Conservation (phyloP, 2,888 invertebrate genomes). For the Drosophila greeni region DNA sequence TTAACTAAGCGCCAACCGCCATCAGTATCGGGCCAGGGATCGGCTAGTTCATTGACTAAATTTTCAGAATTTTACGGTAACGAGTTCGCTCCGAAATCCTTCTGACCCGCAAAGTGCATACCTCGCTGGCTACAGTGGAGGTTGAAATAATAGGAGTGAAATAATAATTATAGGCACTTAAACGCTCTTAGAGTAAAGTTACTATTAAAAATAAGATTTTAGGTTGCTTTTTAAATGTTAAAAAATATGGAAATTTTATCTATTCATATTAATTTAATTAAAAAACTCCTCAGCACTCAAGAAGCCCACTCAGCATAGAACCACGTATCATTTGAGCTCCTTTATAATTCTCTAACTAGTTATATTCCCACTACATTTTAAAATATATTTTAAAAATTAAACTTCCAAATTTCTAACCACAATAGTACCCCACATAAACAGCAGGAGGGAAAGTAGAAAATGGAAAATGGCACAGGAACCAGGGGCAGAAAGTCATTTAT, state of each 20-base stretch:
- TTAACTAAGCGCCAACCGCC: conserved; percentile 57
- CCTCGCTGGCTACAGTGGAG: not conserved
- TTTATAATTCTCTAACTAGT: not conserved
- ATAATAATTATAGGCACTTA: not conserved
- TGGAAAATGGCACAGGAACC: conserved; percentile 14
- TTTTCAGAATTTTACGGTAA: conserved; percentile 49
- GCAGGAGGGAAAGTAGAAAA: conserved; percentile 5
- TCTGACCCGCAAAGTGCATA: not conserved
- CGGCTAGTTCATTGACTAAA: conserved; percentile 40
- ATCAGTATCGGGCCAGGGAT: conserved; percentile 13
- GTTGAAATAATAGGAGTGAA: not conserved
- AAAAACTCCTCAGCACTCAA: no score
- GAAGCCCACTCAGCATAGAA: not conserved
- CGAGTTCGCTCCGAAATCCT: conserved; percentile 36
- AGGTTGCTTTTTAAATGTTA: no score
- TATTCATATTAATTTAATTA: no score
- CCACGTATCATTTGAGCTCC: not conserved
- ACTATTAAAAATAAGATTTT: no score
- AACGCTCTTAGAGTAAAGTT: no score
- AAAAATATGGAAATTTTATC: no score
- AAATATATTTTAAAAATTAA: not conserved
- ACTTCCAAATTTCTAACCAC: not conserved
- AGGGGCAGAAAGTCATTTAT: conserved; percentile 15
- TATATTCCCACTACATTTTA: not conserved
- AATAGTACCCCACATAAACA: conserved; percentile 43